These are phyloP conservation scores for Petrolisthes cinctipes DNA, from an alignment of 2,888 invertebrate species.

Conservation along the genomic window DNA sequence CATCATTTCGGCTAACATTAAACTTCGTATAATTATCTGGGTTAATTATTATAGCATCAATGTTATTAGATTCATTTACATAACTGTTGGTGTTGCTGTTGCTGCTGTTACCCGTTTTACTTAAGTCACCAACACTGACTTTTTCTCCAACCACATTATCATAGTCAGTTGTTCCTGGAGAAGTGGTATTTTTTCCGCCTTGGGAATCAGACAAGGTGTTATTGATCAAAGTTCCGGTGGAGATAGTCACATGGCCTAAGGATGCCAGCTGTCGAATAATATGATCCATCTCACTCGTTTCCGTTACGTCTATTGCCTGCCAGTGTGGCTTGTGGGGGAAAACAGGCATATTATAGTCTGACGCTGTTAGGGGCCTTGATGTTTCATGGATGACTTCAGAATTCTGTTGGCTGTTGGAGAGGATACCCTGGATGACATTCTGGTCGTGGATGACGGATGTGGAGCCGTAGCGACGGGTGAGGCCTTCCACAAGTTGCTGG, in stretches of 20 bases:
- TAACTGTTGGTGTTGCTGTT: background rate
- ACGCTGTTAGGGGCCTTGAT: background rate
- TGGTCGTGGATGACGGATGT: constrained; percentile 29
- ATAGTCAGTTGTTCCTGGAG: no score
- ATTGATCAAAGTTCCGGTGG: constrained; percentile 27
- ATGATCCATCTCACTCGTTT: constrained; percentile 8
- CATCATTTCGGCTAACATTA: background rate
- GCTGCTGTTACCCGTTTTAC: background rate
- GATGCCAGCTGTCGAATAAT: constrained; percentile 33
- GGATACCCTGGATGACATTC: background rate
- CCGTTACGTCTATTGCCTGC: background rate
- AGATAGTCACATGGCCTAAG: constrained; percentile 32
- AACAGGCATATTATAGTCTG: background rate
- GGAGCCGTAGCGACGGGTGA: constrained; percentile 33
- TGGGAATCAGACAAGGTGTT: constrained; percentile 13
- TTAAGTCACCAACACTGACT: background rate
- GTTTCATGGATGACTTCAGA: background rate
- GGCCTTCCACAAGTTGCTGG: constrained; percentile 7
- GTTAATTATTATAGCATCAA: background rate
- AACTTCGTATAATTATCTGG: background rate
- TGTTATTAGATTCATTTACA: background rate
- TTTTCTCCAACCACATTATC: no score
- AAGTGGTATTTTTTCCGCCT: background rate
- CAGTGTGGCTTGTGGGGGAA: constrained; percentile 9
- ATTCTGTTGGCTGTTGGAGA: background rate